These are phyloP conservation scores for Tetragonula carbonaria DNA, from an alignment of 2,888 invertebrate species.

Conservation along the genomic window DNA sequence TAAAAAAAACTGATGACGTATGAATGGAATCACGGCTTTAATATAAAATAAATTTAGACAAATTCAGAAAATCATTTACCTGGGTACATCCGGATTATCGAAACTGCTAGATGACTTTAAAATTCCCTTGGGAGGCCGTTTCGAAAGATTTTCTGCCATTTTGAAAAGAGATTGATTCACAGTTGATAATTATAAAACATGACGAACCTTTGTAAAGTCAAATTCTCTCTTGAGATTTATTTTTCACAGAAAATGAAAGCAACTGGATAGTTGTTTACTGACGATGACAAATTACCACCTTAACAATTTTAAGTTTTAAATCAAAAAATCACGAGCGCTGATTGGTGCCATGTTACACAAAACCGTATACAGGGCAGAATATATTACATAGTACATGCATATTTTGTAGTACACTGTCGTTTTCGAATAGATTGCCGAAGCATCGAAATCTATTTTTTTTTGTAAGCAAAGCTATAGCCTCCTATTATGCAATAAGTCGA, in stretches of 20 bases:
- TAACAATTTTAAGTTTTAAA: constrained; percentile 35
- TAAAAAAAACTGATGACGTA: too few species aligned
- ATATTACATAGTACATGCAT: constrained; percentile 7
- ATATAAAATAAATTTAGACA: not conserved
- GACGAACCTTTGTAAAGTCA: constrained; percentile 14
- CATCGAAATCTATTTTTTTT: constrained; percentile 5
- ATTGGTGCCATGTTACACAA: constrained; percentile 50
- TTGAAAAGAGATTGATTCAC: constrained; percentile 50
- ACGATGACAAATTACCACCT: constrained; percentile 29
- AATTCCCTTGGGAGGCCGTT: constrained; percentile 95
- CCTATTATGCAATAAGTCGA: not conserved
- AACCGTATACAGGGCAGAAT: constrained; percentile 18
- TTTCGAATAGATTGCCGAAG: not conserved
- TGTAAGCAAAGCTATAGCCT: not conserved
- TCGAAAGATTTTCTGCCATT: constrained; percentile 92
- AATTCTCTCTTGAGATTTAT: constrained; percentile 38
- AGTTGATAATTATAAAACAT: constrained; percentile 52
- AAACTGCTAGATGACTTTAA: constrained; percentile 96
- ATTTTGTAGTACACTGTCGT: constrained; percentile 18
- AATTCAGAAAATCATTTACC: constrained; percentile 69
- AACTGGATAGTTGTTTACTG: constrained; percentile 37
- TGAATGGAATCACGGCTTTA: not conserved
- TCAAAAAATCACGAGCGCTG: constrained; percentile 29
- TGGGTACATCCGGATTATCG: constrained; percentile 88
- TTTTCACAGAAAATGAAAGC: constrained; percentile 24